A percentile compares a stretch with the other conserved stretches of the same genome.
Evolutionary conservation across 2,888 invertebrate species (phyloP).

Genomic region (Clivina fossor): DNA sequence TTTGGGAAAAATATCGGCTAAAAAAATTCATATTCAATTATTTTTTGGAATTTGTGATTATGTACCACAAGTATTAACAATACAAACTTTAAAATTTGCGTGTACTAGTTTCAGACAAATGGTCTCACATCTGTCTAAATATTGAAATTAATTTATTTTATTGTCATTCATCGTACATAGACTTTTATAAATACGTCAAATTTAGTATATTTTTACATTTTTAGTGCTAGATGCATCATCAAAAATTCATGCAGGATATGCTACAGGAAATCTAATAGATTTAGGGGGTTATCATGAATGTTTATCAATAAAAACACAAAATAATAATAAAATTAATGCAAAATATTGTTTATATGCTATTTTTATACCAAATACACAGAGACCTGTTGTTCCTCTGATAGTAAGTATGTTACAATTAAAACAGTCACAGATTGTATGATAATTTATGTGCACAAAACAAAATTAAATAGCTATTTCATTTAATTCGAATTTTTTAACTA

Average conservation of each 20-base stretch:
- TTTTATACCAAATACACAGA: not conserved
- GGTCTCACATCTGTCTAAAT: not conserved
- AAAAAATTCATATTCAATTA: too few species aligned
- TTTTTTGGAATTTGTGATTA: not conserved
- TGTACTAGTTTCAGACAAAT: not conserved
- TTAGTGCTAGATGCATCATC: conserved; percentile 33
- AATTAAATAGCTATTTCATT: not conserved
- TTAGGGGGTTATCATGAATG: conserved; percentile 34
- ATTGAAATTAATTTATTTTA: not conserved
- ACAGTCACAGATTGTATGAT: not conserved
- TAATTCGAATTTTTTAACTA: not conserved
- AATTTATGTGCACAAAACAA: not conserved
- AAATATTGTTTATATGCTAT: conserved; percentile 32
- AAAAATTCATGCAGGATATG: conserved; percentile 29
- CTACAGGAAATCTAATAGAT: conserved; percentile 24
- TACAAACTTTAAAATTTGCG: not conserved
- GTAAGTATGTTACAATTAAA: not conserved
- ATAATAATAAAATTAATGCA: conserved; percentile 12
- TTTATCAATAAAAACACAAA: conserved; percentile 7
- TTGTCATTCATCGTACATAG: not conserved
- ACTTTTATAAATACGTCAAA: not conserved
- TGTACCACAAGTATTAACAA: not conserved
- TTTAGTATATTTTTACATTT: not conserved
- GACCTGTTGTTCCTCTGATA: not conserved
- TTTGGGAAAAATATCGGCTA: too few species aligned